Conservation (phyloP, 2,113 vertebrate genomes). For the Mormyrus iriodes region DNA sequence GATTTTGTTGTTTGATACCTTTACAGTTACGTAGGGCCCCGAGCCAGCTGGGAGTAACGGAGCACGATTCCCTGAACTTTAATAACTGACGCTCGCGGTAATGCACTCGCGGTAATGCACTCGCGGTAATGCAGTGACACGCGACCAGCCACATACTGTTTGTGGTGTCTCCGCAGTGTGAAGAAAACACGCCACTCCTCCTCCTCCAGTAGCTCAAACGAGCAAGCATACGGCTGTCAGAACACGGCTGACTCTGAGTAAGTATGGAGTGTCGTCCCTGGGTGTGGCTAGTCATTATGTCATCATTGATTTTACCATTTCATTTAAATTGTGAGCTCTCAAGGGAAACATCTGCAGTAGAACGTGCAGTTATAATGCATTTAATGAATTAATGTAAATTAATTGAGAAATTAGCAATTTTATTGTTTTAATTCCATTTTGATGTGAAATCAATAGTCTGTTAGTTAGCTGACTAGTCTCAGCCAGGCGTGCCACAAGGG, state of each 20-base stretch:
- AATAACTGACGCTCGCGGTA: not conserved
- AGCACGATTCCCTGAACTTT: not conserved
- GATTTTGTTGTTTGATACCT: not conserved
- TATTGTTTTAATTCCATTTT: not conserved
- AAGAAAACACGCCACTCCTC: slow-evolving; percentile 48
- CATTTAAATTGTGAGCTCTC: not conserved
- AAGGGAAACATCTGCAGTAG: not conserved
- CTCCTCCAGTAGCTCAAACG: slow-evolving; percentile 38
- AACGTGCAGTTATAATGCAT: not conserved
- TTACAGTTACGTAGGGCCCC: not conserved
- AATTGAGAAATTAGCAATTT: not conserved
- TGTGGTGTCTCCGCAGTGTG: slow-evolving; percentile 47
- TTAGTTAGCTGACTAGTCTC: not conserved
- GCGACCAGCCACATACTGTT: not conserved
- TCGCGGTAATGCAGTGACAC: not conserved
- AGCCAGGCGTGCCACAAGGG: not conserved
- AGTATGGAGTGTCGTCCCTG: slow-evolving; percentile 30
- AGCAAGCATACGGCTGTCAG: slow-evolving; percentile 39
- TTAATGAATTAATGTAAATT: not conserved
- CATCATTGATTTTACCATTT: not conserved
- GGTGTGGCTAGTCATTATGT: not conserved
- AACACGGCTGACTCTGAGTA: slow-evolving; percentile 57
- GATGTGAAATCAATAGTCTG: not conserved
- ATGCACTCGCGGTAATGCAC: not conserved
- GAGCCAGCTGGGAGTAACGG: not conserved